Percentiles rank a stretch among this genome's conserved stretches.
Evolutionary conservation across 1,140 invertebrate species (phyloP).

Genomic region (Marisa cornuarietis): DNA sequence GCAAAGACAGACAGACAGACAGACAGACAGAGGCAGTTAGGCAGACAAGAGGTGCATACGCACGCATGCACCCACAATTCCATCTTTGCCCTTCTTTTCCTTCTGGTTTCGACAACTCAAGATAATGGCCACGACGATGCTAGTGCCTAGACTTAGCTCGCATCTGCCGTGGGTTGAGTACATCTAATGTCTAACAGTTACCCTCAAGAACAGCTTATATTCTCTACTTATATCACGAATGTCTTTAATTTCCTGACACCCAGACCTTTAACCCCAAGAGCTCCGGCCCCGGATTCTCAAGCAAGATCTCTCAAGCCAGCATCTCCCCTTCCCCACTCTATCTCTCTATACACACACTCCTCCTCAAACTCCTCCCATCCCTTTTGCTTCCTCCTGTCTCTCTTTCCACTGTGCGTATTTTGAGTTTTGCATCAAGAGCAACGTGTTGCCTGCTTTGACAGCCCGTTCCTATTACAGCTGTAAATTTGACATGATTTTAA

Average conservation of each 20-base stretch:
- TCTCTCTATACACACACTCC: background rate
- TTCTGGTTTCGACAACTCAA: background rate
- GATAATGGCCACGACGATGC: background rate
- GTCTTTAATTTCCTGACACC: background rate
- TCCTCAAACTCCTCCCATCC: background rate
- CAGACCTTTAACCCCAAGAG: background rate
- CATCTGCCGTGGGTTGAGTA: background rate
- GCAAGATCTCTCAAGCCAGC: background rate
- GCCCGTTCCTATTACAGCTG: constrained; percentile 17
- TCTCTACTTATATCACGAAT: constrained; percentile 1
- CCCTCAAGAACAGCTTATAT: background rate
- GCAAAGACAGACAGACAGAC: no score
- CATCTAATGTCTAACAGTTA: background rate
- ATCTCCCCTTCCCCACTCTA: background rate
- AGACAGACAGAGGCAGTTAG: background rate
- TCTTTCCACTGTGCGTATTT: background rate
- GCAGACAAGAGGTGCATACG: background rate
- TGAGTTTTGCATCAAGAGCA: background rate
- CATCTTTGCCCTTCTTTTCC: background rate
- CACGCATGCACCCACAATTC: background rate
- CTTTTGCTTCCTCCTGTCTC: constrained; percentile 1
- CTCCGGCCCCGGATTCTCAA: background rate
- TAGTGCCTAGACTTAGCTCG: background rate
- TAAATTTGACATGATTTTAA: constrained; percentile 27
- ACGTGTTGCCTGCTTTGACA: background rate